Evolutionary conservation across 2,797 vertebrate genomes (phyloP), one percentile per base, ranked within the genome.

Genomic region (Poeciliopsis gracilis): DNA sequence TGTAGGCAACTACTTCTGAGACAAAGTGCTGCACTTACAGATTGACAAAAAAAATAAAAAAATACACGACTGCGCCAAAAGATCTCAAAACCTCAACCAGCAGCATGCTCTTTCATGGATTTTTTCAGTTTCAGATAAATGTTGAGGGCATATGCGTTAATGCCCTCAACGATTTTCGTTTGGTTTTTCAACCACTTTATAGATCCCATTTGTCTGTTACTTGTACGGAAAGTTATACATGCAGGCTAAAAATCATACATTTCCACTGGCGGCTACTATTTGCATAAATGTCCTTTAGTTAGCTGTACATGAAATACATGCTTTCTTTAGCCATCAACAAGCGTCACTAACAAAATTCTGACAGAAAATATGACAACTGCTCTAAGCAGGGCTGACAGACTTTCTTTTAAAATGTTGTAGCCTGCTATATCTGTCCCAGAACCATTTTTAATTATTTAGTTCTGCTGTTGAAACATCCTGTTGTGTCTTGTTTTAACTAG

Each of bases 41-140:
- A 67, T 74, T 49, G 36, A 25, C 73, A 83, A 83, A 67, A 13
- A 61, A 16, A 72, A 41, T 82, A 67, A 13, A 61, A 7, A 63
- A 18, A 33, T 72, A 41, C 55, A 47, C 41, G 57, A 82, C 33
- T 76, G 73, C 66, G 80, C 69, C 25, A 66, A 43, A 73, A 18
- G 11, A 73, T 69, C 57, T 16, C 5, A 0, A 28, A 59, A 16
- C 57, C 15, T 30, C 57, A 59, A 30, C 28, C n/a, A 59, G 30
- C 13, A 66, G 16, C 20, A 41, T 67, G 36, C 20, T 5, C 3
- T 25, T 38, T 66, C 9, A 67, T 12, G 9, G 36, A 9, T 3
- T 36, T 36, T 63, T 61, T 63, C 28, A 18, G 30, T 36, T 63
- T 63, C 59, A 25, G 9, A 67, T 38, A 67, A 25, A 67, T 36